Base-by-base conservation (phyloP, 2,113 vertebrate genomes). In the Setophaga coronata region DNA sequence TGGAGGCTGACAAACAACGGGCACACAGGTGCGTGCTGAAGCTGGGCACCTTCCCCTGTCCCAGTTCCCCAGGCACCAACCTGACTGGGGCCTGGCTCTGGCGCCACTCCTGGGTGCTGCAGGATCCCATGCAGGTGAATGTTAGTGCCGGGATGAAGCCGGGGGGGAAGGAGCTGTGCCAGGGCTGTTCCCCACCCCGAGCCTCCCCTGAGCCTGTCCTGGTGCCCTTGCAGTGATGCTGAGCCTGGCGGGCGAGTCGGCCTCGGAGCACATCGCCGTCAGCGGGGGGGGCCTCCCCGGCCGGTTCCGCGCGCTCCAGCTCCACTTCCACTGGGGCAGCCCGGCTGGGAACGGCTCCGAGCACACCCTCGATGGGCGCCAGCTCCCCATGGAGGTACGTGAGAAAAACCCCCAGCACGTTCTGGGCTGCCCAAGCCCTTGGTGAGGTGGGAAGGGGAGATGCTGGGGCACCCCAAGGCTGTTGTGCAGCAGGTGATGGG, bases 271-370 rank as follows among this genome's bases (percentile, higher is more conserved):
- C 61, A 98, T 99, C 93, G 45, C 96, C 10, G 98, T 99, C 95
- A 97, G 94, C 2, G 98, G 98, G 0, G 98, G 98, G 12, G 98
- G 98, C 24, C 98, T 99, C 18, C 97, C 97, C 0, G 97, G 97
- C 43, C 95, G 83, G 15, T 99, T 98, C 95, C 95, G 89, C 0
- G 98, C 98, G 0, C 31, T 98, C 72, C 99, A 99, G 97, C 98
- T 99, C 57, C 98, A 99, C 70, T 99, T 99, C 96, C 99, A 99
- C 93, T 99, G 99, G 99, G 99, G 99, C 42, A 97, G 97, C 48
- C 93, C 53, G 0, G 90, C 95, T 0, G 36, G 45, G 8, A 98
- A 98, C 1, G 99, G 99, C 13, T 99, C 98, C 0, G 98, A 99
- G 96, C 99, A 99, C 97, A 99, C 98, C 2, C 88, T 99, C 8